Percentiles rank a stretch among this genome's conserved stretches.
These are phyloP conservation scores for Epizoanthus scotinus DNA, from an alignment of 92 coral and sea anemone species.

Conservation along the genomic window DNA sequence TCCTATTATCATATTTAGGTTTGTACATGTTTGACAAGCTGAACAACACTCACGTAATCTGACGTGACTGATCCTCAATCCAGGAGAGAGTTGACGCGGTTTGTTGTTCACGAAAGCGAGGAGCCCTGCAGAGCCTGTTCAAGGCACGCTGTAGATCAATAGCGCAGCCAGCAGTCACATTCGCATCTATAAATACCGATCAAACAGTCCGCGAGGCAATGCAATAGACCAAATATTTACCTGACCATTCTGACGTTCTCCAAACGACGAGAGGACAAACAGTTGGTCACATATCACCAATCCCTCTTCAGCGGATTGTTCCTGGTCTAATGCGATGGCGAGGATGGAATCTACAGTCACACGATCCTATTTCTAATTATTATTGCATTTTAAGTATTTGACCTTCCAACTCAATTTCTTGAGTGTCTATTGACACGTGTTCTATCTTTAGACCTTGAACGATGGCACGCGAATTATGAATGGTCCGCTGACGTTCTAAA, in stretches of 20 bases:
- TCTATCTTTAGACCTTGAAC: too few relatives aligned
- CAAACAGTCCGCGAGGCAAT: not conserved
- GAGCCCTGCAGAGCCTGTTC: constrained; percentile 25
- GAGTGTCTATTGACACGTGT: not conserved
- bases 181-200: constrained; percentile 16
- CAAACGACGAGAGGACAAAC: constrained; percentile 9
- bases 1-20: not conserved
- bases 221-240: not conserved
- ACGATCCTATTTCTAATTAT: constrained; percentile 7
- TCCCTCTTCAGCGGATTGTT: constrained; percentile 19
- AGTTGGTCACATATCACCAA: not conserved
- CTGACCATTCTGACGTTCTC: constrained; percentile 1
- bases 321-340: not conserved
- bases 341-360: constrained; percentile 4
- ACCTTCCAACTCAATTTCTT: constrained; percentile 28
- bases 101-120: constrained; percentile 1
- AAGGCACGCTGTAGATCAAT: not conserved
- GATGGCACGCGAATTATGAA: too few relatives aligned
- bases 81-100: not conserved
- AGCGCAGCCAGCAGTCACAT: not conserved
- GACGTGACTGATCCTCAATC: not conserved
- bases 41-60: not conserved
- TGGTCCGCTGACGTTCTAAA: too few relatives aligned
- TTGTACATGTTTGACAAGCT: not conserved
- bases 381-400: constrained; percentile 31